Base-by-base conservation (phyloP, 2,888 invertebrate genomes). In the Xanthia togata region DNA sequence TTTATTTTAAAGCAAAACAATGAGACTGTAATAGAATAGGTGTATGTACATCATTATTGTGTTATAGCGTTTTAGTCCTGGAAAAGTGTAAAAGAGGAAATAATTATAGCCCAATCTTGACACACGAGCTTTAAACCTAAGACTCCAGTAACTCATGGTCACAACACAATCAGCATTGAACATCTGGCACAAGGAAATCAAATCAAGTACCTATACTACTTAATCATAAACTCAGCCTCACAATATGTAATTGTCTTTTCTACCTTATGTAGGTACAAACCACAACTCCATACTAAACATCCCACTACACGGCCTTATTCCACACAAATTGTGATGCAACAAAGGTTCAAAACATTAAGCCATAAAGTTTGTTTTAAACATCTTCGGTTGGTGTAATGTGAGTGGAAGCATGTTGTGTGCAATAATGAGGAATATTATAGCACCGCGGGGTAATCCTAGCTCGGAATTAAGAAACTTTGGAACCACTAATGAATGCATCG, bases 401-500 rank as follows among this genome's bases (percentile, higher is more conserved):
- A 81, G 77, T 67, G 41, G 79, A 62, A 79, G 73, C 76, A 85
- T 85, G 79, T 79, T 82, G 78, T 82, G 79, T 84, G 88, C 82
- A 86, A 81, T 88, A 88, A 87, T 88, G 88, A 88, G 88, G 81
- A 88, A 87, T 87, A 88, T 86, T 85, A 88, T 71, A 82, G 73
- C 65, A 78, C 84, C 81, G 81, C 89, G 79, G 88, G 88, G 90
- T 91, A 93, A 93, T 93, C 93, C 91, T 88, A 89, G 90, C 89
- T 87, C 82, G 86, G 90, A 91, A 93, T 93, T 91, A 92, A 93
- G 93, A 92, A 93, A 94, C 92, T 94, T 93, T 87, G 88, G 90
- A 90, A 87, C 91, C 91, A 91, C 93, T 94, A 93, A 94, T 93
- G 92, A 94, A 94, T 94, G 93, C 94, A 94, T 92, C 92, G 91